Conservation (phyloP, 37 sponge, comb jelly and placozoan genomes). For the Dysidea cf. avara region DNA sequence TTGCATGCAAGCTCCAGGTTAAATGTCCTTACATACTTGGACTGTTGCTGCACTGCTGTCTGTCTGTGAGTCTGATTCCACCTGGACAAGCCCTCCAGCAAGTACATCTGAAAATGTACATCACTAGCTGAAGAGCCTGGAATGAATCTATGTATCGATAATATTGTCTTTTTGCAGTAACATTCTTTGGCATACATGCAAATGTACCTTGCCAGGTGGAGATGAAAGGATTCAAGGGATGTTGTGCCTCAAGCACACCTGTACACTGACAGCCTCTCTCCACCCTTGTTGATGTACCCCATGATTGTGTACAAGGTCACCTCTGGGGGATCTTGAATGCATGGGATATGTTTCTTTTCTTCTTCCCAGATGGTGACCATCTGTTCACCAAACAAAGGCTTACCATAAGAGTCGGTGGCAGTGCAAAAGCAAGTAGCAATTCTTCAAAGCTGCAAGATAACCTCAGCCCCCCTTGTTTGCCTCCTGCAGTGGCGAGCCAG, state of each 20-base stretch:
- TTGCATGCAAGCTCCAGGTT: background rate
- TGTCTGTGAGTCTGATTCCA: too few relatives aligned
- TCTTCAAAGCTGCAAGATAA: conserved; percentile 12
- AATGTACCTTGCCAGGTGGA: too few relatives aligned
- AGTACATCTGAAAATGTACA: too few relatives aligned
- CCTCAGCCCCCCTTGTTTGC: conserved; percentile 13
- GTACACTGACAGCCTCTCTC: conserved; percentile 7
- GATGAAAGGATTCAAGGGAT: too few relatives aligned
- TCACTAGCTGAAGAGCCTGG: conserved; percentile 35
- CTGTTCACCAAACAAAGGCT: too few relatives aligned
- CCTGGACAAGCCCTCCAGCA: too few relatives aligned
- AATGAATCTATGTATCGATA: too few relatives aligned
- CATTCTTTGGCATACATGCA: too few relatives aligned
- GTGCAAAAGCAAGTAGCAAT: conserved; percentile 20
- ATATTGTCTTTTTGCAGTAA: too few relatives aligned
- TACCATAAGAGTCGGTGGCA: conserved; percentile 46
- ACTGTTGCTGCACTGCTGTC: background rate
- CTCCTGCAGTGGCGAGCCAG: conserved; percentile 40
- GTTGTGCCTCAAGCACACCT: conserved; percentile 38
- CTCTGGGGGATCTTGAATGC: conserved; percentile 32
- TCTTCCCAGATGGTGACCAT: too few relatives aligned
- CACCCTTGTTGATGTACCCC: conserved; percentile 15
- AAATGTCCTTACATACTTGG: background rate
- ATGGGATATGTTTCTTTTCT: too few relatives aligned
- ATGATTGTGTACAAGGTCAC: conserved; percentile 9